Percentiles rank a stretch among this genome's conserved stretches.
phyloP scores from a whole-genome alignment of 2,113 vertebrate genomes.

The Scophthalmus maximus region DNA sequence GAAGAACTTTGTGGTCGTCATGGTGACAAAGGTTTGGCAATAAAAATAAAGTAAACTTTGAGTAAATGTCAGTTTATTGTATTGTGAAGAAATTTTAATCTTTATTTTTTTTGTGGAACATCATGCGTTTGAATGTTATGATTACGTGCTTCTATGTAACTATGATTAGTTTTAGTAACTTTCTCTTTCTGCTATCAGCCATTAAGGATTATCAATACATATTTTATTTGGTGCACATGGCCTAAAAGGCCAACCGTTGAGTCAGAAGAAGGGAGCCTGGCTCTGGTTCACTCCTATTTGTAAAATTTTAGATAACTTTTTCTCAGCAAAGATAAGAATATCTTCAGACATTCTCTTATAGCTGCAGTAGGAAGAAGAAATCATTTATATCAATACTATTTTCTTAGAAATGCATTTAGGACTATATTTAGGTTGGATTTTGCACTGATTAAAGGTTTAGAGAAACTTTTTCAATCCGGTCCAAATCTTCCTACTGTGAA shows the following conservation, averaged over 20 bases:
- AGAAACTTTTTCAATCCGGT: no score
- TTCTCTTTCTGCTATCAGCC: background rate
- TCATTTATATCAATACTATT: no score
- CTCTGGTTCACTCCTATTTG: background rate
- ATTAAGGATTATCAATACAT: no score
- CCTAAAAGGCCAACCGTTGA: no score
- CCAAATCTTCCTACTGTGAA: no score
- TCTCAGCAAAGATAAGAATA: background rate
- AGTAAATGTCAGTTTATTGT: background rate
- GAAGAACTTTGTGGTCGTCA: constrained; percentile 98
- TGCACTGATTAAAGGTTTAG: no score
- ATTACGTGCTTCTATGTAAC: no score
- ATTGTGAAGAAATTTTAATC: background rate
- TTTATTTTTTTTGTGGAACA: background rate
- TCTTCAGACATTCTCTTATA: background rate
- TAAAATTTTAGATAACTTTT: background rate
- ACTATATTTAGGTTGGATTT: no score
- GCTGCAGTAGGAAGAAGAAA: background rate
- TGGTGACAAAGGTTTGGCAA: constrained; percentile 93
- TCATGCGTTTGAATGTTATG: background rate
- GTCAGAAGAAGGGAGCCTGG: background rate
- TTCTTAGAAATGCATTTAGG: no score
- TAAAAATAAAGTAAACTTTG: background rate
- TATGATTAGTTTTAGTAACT: no score
- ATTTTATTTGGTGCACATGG: no score